Evolutionary conservation across 2,888 invertebrate genomes (phyloP).

Genomic region (Drosophila subsilvestris): DNA sequence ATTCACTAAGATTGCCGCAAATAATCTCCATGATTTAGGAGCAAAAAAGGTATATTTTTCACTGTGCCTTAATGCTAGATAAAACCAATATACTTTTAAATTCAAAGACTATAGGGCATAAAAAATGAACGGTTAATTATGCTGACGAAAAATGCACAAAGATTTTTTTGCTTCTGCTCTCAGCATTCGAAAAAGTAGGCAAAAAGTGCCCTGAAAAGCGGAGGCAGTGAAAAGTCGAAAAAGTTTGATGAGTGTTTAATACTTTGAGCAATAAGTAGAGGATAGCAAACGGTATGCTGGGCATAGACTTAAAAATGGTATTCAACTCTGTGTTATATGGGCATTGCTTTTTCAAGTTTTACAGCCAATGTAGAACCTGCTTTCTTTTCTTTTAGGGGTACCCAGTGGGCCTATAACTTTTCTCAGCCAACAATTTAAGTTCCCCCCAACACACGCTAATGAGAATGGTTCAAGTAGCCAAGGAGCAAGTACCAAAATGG

Average conservation of each 20-base stretch:
- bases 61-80: no score
- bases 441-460: not conserved
- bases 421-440: no score
- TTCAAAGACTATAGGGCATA: conserved; percentile 17
- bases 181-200: conserved; percentile 9
- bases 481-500: not conserved
- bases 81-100: not conserved
- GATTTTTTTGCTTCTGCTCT: conserved; percentile 23
- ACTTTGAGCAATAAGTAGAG: conserved; percentile 5
- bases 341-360: fast-evolving
- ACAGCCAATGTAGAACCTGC: not conserved
- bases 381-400: not conserved
- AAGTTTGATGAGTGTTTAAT: conserved; percentile 35
- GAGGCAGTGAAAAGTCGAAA: conserved; percentile 14
- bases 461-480: not conserved
- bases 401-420: not conserved
- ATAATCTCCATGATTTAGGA: no score
- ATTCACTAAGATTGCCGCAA: no score
- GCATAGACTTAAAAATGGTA: not conserved
- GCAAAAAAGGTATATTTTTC: no score
- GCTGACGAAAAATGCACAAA: conserved; percentile 42
- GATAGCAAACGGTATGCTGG: not conserved
- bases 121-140: conserved; percentile 58
- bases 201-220: not conserved
- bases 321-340: not conserved